Conservation (phyloP, 2,888 invertebrate species). For the Caradrina kadenii region DNA sequence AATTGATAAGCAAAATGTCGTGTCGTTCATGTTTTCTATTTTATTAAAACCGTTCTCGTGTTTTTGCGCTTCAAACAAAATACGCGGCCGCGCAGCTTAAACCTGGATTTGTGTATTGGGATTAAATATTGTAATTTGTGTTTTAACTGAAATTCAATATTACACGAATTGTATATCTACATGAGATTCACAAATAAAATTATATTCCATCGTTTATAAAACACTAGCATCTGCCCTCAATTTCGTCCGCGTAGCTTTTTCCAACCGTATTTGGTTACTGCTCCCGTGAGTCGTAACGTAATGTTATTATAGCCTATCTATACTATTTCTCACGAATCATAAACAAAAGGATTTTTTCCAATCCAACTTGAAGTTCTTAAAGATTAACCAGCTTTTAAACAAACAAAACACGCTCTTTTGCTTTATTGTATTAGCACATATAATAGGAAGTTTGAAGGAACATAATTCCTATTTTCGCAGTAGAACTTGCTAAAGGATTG, state of each 20-base stretch:
- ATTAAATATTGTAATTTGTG: constrained; percentile 32
- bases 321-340: too few species aligned
- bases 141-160: constrained; percentile 35
- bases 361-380: too few species aligned
- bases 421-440: too few species aligned
- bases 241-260: too few species aligned
- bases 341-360: too few species aligned
- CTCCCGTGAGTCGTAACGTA: too few species aligned
- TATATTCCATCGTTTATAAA: constrained; percentile 2
- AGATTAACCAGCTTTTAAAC: too few species aligned
- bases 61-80: constrained; percentile 30
- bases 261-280: too few species aligned
- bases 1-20: constrained; percentile 45
- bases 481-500: constrained; percentile 7
- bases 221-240: too few species aligned
- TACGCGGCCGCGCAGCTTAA: constrained; percentile 23
- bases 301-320: too few species aligned
- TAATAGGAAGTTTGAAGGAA: neutral
- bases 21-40: constrained; percentile 37
- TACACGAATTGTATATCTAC: constrained; percentile 13
- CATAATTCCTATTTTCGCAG: neutral
- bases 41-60: constrained; percentile 24
- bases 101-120: constrained; percentile 29
- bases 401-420: too few species aligned
- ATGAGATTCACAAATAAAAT: constrained; percentile 14